Evolutionary conservation across 2,113 vertebrate species (phyloP).

Genomic region (Nycticorax nycticorax): DNA sequence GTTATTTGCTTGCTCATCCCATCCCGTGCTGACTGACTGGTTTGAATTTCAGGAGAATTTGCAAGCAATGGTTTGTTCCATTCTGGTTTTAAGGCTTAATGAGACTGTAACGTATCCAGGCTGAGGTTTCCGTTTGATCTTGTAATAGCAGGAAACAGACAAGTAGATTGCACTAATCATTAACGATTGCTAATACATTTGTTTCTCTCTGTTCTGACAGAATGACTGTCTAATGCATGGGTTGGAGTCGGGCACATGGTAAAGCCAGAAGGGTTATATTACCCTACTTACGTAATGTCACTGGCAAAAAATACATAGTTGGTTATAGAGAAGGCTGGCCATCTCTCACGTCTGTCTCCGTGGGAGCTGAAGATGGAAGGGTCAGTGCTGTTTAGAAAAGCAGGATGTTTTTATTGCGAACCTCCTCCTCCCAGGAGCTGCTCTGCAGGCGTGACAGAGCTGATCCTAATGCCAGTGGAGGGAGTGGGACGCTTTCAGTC

Average conservation of each 20-base stretch:
- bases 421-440: not conserved
- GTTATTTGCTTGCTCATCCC: constrained; percentile 1
- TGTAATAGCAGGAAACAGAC: not conserved
- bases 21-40: not conserved
- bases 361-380: not conserved
- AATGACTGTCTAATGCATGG: not conserved
- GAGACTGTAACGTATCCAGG: constrained; percentile 11
- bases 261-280: not conserved
- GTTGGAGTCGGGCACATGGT: not conserved
- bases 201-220: not conserved
- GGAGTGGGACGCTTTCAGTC: not conserved
- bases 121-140: constrained; percentile 51
- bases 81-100: constrained; percentile 40
- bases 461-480: not conserved
- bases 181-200: not conserved
- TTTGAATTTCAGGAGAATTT: constrained; percentile 53
- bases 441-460: not conserved
- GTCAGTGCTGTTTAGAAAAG: not conserved
- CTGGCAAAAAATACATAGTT: not conserved
- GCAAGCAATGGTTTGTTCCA: constrained; percentile 31
- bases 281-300: not conserved
- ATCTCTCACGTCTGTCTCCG: accelerated
- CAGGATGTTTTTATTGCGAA: not conserved
- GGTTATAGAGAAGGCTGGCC: not conserved
- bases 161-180: not conserved